These are phyloP conservation scores for Pantherophis alleghaniensis DNA, from an alignment of 2,797 vertebrate genomes.

Conservation along the genomic window DNA sequence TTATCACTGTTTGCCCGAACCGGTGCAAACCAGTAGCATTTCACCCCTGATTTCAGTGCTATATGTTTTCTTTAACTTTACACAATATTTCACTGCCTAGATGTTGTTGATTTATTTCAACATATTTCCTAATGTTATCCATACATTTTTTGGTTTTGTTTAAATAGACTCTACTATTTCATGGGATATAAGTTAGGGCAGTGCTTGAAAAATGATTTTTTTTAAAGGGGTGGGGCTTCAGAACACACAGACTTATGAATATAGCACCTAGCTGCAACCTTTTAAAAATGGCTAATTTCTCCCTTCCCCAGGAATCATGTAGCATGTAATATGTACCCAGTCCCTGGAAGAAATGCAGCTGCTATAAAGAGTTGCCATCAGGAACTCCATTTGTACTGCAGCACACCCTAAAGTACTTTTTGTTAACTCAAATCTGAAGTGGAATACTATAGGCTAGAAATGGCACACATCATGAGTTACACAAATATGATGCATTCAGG, in stretches of 20 bases:
- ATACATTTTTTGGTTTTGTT: neutral
- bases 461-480: neutral
- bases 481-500: neutral
- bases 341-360: neutral
- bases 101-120: neutral
- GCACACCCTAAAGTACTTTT: neutral
- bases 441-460: neutral
- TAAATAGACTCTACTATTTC: neutral
- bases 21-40: too few relatives aligned
- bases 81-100: neutral
- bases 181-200: neutral
- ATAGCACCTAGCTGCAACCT: neutral
- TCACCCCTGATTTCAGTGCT: neutral
- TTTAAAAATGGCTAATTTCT: neutral
- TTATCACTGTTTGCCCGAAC: too few relatives aligned
- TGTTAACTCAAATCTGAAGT: neutral
- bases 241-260: neutral
- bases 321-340: neutral
- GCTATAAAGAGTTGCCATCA: neutral
- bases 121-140: neutral
- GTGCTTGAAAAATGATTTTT: neutral
- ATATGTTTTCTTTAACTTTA: slow-evolving; percentile 9
- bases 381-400: neutral
- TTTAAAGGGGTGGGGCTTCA: neutral
- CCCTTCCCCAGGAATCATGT: neutral